A percentile compares a stretch with the other conserved stretches of the same genome.
Evolutionary conservation across 2,888 invertebrate species (phyloP).

Genomic region (Lasioglossum leucozonium): DNA sequence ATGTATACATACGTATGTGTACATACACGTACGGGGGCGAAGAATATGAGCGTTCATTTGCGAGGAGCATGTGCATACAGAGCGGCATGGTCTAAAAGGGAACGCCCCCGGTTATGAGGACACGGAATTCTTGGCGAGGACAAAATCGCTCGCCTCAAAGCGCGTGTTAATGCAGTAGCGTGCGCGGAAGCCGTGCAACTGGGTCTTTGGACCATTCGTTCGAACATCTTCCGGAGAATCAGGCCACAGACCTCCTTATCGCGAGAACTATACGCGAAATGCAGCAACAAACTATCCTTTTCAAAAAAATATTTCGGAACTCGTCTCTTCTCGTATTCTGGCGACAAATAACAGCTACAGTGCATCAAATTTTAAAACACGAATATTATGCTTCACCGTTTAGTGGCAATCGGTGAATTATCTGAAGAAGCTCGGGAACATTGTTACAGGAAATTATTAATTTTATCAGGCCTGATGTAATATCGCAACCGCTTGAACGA

Average conservation of each 20-base stretch:
- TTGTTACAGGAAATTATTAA: no score
- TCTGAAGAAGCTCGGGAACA: no score
- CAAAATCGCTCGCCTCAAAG: conserved; percentile 13
- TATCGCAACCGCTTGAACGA: no score
- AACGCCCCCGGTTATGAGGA: conserved; percentile 29
- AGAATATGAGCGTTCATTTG: conserved; percentile 39
- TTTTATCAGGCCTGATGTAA: no score
- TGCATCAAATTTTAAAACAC: no score
- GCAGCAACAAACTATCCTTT: not conserved
- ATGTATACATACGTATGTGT: no score
- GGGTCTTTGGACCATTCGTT: conserved; percentile 4
- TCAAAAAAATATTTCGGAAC: not conserved
- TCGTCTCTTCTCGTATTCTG: no score
- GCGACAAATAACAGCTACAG: no score
- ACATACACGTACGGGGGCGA: not conserved
- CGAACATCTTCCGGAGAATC: not conserved
- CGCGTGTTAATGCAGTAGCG: conserved; percentile 3
- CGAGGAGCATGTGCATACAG: conserved; percentile 25
- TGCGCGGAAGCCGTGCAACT: conserved; percentile 3
- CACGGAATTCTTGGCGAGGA: conserved; percentile 22
- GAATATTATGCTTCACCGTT: no score
- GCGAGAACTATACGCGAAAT: not conserved
- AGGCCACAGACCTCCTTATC: not conserved
- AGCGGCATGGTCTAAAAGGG: conserved; percentile 18
- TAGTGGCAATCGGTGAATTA: no score